These are phyloP conservation scores for Mus pahari DNA, from an alignment of 2,113 vertebrate species.

Conservation along the genomic window DNA sequence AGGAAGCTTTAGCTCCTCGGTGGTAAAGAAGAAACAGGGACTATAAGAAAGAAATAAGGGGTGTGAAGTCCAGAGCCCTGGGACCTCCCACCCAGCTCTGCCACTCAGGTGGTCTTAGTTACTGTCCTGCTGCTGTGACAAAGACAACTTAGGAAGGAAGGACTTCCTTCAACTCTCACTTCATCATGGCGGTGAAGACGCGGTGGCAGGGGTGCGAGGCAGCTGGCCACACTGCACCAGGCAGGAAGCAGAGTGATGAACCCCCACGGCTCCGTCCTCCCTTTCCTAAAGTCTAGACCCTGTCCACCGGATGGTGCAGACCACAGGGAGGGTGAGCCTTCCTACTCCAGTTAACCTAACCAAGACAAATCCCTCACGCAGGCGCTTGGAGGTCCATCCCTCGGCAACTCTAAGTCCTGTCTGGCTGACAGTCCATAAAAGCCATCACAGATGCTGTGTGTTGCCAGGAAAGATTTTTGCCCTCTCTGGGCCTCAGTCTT, in stretches of 20 bases:
- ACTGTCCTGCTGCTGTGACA: neutral
- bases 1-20: neutral
- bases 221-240: neutral
- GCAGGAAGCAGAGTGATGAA: neutral
- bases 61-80: neutral
- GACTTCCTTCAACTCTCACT: neutral
- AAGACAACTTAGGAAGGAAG: neutral
- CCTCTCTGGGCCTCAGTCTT: neutral
- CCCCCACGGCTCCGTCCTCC: neutral
- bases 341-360: neutral
- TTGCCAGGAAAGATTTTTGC: neutral
- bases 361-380: neutral
- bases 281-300: neutral
- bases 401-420: neutral
- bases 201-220: neutral
- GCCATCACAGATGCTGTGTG: neutral
- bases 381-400: neutral
- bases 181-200: neutral
- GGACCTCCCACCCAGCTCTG: neutral
- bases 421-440: neutral
- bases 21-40: no score
- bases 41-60: neutral
- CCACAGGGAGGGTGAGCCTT: no score
- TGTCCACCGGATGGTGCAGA: accelerated
- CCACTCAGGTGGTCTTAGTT: no score